These are phyloP conservation scores for Macrobrachium rosenbergii DNA, from an alignment of 1,140 invertebrate species.

Conservation along the genomic window DNA sequence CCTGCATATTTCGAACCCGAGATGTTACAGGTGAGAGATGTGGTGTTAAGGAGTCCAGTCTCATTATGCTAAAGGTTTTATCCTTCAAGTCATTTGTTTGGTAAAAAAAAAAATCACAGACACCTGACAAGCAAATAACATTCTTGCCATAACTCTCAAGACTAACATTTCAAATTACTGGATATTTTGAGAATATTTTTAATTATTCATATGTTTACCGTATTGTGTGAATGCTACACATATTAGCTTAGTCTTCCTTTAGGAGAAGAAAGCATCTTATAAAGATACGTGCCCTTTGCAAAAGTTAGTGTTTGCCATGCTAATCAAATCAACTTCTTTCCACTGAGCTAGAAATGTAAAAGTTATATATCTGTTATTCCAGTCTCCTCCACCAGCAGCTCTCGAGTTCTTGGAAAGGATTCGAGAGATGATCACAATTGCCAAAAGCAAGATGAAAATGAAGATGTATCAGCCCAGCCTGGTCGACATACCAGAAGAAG, in stretches of 20 bases:
- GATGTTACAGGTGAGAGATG: constrained; percentile 79
- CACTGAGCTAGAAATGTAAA: too few relatives aligned
- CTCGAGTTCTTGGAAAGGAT: constrained; percentile 89
- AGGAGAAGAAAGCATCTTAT: too few relatives aligned
- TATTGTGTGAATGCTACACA: background rate
- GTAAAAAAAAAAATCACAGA: too few relatives aligned
- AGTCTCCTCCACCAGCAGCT: constrained; percentile 88
- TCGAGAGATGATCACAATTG: constrained; percentile 87
- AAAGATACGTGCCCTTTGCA: too few relatives aligned
- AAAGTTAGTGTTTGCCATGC: too few relatives aligned
- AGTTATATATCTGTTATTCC: constrained; percentile 67
- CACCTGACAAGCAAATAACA: too few relatives aligned
- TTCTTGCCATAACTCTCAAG: too few relatives aligned
- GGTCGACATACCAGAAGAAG: constrained; percentile 84
- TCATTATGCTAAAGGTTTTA: background rate
- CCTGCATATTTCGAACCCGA: constrained; percentile 90
- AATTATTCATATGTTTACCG: background rate
- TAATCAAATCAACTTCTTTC: too few relatives aligned
- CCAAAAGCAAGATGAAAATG: constrained; percentile 86
- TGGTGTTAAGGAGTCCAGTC: background rate
- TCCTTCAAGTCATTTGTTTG: too few relatives aligned
- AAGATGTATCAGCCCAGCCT: constrained; percentile 85
- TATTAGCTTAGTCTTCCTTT: constrained; percentile 25
- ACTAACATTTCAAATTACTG: too few relatives aligned
- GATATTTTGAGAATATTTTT: background rate